These are phyloP conservation scores for Penaeus monodon DNA, from an alignment of 2,888 invertebrate species.

Conservation along the genomic window DNA sequence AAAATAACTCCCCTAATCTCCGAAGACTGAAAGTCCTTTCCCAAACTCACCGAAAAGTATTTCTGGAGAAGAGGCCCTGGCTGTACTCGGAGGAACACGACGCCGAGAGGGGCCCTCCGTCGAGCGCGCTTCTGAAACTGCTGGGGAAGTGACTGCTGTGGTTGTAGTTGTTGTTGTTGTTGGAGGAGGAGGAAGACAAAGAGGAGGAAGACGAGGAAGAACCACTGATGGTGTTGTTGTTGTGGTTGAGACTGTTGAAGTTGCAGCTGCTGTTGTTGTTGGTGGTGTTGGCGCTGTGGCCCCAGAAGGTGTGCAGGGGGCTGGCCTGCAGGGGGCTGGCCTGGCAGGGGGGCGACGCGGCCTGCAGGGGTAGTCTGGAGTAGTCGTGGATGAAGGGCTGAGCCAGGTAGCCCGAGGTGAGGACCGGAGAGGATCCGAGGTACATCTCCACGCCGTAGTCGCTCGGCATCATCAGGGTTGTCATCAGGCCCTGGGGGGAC, in stretches of 20 bases:
- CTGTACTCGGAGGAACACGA: slow-evolving; percentile 13
- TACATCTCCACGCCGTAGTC: slow-evolving; percentile 65
- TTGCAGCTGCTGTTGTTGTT: slow-evolving; percentile 14
- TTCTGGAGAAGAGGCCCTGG: slow-evolving; percentile 12
- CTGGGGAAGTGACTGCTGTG: no score
- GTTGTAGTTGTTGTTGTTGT: no score
- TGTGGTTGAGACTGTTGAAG: slow-evolving; percentile 19
- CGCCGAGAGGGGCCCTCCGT: background rate
- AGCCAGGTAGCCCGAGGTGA: slow-evolving; percentile 55
- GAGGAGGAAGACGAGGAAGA: background rate
- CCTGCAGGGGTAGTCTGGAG: slow-evolving; percentile 35
- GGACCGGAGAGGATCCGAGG: slow-evolving; percentile 63
- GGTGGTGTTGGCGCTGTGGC: slow-evolving; percentile 11
- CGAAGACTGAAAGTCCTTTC: no score
- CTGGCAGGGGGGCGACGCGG: slow-evolving; percentile 28
- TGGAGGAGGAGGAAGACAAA: background rate
- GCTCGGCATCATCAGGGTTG: slow-evolving; percentile 65
- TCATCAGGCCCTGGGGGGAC: slow-evolving; percentile 61
- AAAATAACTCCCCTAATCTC: no score
- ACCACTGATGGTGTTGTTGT: slow-evolving; percentile 14
- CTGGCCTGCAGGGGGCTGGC: slow-evolving; percentile 43
- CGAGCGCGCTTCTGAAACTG: no score
- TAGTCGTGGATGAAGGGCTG: slow-evolving; percentile 58
- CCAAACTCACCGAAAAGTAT: slow-evolving; percentile 35
- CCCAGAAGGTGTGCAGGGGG: slow-evolving; percentile 35